Percentiles rank a stretch among this genome's conserved stretches.
phyloP scores from a whole-genome alignment of 2,113 vertebrate genomes.

The Myotis yumanensis region DNA sequence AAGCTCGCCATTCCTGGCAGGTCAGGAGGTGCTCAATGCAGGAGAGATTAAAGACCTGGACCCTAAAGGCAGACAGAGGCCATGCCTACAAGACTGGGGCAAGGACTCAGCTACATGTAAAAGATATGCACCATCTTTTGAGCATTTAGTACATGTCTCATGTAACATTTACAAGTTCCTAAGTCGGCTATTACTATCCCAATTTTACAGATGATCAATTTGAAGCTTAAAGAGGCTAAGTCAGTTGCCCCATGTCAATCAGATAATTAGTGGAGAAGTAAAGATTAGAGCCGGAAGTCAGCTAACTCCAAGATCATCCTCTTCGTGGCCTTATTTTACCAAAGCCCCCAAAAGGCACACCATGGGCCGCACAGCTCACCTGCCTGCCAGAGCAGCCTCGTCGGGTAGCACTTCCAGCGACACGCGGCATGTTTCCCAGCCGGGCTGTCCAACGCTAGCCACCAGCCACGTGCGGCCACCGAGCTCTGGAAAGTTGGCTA shows the following conservation, averaged over 20 bases:
- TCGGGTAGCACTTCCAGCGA: background rate
- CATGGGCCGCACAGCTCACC: background rate
- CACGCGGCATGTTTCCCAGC: background rate
- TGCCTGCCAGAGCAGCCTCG: background rate
- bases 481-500: background rate
- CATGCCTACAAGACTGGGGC: background rate
- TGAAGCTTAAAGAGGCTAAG: background rate
- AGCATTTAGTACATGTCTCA: background rate
- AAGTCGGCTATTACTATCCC: background rate
- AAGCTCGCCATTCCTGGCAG: background rate
- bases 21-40: background rate
- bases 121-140: background rate
- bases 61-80: background rate
- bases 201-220: background rate
- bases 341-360: background rate
- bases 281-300: background rate
- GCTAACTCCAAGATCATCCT: background rate
- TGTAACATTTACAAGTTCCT: background rate
- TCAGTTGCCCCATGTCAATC: background rate
- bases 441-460: background rate
- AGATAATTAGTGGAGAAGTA: background rate
- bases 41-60: background rate
- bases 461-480: background rate
- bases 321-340: background rate
- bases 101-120: background rate